Evolutionary conservation across 1,140 invertebrate genomes (phyloP).

Genomic region (Euwallacea fornicatus): DNA sequence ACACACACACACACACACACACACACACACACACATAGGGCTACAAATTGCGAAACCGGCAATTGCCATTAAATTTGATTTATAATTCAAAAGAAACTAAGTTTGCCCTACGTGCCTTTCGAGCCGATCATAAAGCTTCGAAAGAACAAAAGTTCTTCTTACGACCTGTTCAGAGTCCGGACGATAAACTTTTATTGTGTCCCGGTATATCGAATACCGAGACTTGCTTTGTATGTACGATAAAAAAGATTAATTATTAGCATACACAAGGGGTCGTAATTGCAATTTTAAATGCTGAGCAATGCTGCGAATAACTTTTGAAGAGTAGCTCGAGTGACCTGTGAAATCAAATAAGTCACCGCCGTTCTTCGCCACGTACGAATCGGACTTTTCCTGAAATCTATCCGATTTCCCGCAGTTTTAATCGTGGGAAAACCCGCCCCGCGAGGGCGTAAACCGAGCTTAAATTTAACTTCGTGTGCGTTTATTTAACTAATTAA

Average conservation of each 20-base stretch:
- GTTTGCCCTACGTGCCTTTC: conserved; percentile 13
- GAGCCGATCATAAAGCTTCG: conserved; percentile 12
- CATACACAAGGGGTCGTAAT: conserved; percentile 3
- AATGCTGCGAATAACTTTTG: too few species aligned
- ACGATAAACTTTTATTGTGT: conserved; percentile 22
- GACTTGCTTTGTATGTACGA: conserved; percentile 19
- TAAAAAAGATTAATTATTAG: conserved; percentile 4
- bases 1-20: conserved; percentile 1
- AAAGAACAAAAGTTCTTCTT: conserved; percentile 19
- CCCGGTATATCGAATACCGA: conserved; percentile 8
- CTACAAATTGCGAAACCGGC: conserved; percentile 11
- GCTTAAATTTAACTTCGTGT: too few species aligned
- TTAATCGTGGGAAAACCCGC: too few species aligned
- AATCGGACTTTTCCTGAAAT: too few species aligned
- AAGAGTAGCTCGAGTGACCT: too few species aligned
- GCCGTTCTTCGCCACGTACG: too few species aligned
- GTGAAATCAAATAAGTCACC: too few species aligned
- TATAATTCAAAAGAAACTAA: conserved; percentile 15
- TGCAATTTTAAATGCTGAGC: neutral
- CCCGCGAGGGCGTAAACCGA: too few species aligned
- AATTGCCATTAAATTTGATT: conserved; percentile 24
- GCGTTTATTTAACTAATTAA: too few species aligned
- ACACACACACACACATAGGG: conserved; percentile 1
- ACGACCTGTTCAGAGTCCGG: conserved; percentile 9
- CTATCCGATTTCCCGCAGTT: too few species aligned